Evolutionary conservation across 2,113 vertebrate species (phyloP).

Genomic region (Datnioides undecimradiatus): DNA sequence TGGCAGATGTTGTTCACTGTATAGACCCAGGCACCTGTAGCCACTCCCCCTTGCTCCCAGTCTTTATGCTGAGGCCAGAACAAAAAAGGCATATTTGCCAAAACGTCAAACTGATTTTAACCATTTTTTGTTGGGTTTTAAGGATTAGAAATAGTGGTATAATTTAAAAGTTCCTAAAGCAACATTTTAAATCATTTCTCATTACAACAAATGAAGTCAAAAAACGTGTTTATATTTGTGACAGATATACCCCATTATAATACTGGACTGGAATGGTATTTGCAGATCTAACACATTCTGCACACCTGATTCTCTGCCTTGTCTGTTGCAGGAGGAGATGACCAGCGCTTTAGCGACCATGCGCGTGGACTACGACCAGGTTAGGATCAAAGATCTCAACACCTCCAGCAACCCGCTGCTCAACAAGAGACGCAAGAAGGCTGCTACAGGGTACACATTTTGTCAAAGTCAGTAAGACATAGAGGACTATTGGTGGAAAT

Average conservation of each 20-base stretch:
- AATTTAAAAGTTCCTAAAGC: neutral
- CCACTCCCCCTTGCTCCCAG: neutral
- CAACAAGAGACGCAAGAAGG: slow-evolving; percentile 97
- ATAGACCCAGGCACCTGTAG: neutral
- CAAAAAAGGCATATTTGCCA: neutral
- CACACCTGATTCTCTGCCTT: neutral
- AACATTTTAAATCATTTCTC: neutral
- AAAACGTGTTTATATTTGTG: neutral
- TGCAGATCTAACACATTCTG: neutral
- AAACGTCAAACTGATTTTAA: too few species aligned
- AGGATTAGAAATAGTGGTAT: too few species aligned
- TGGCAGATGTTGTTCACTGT: neutral
- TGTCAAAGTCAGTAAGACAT: slow-evolving; percentile 76
- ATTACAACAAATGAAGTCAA: neutral
- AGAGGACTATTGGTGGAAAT: neutral
- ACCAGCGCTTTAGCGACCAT: slow-evolving; percentile 98
- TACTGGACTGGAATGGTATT: neutral
- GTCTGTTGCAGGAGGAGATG: slow-evolving; percentile 93
- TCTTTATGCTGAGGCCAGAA: neutral
- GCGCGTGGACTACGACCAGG: slow-evolving; percentile 99
- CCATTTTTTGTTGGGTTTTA: too few species aligned
- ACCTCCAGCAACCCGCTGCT: slow-evolving; percentile 97
- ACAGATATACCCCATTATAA: neutral
- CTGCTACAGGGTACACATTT: slow-evolving; percentile 76
- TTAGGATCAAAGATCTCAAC: slow-evolving; percentile 98